A percentile compares a stretch with the other conserved stretches of the same genome.
phyloP scores from a whole-genome alignment of 2,113 vertebrate species.

The Phasianus colchicus region DNA sequence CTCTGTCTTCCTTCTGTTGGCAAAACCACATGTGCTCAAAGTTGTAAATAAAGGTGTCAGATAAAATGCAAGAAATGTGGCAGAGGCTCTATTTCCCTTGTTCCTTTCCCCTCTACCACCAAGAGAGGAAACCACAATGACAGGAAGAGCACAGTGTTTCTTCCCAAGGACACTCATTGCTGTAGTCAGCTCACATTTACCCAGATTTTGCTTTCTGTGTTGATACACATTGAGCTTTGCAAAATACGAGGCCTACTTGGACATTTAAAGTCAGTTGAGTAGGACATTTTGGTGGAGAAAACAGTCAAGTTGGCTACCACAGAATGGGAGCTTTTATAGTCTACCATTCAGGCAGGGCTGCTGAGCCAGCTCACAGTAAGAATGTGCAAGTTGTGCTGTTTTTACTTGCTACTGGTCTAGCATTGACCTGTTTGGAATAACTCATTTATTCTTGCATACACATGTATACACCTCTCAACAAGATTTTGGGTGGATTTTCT shows the following conservation, averaged over 20 bases:
- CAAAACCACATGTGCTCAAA: neutral
- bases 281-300: neutral
- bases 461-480: neutral
- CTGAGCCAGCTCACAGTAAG: neutral
- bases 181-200: neutral
- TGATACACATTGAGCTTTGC: neutral
- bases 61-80: neutral
- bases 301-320: neutral
- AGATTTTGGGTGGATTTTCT: neutral
- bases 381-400: conserved; percentile 35
- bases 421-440: neutral
- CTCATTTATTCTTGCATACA: neutral
- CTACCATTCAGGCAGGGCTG: neutral
- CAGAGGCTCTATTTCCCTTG: neutral
- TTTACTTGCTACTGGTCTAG: conserved; percentile 27
- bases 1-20: neutral
- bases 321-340: neutral
- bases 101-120: neutral
- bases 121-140: neutral
- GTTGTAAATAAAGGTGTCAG: neutral
- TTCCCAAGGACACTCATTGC: neutral
- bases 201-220: neutral
- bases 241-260: neutral
- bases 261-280: neutral
- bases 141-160: conserved; percentile 46